Base-by-base conservation (phyloP, 2,797 vertebrate genomes). In the Tinamus major region DNA sequence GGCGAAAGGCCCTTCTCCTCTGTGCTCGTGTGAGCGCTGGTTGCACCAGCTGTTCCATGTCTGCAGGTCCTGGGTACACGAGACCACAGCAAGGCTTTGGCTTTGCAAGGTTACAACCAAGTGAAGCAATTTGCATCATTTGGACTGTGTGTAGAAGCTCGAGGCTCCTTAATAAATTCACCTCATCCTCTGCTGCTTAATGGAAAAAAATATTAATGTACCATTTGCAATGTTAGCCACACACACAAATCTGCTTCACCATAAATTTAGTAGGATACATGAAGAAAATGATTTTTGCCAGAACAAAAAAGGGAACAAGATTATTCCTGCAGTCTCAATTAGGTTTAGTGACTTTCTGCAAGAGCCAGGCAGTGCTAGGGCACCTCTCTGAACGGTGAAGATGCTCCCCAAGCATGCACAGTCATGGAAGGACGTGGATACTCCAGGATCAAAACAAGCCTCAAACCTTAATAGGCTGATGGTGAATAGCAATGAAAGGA, bases 151-250 rank as follows among this genome's bases (percentile, higher is more conserved):
- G 16, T 14, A 62, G 87, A 79, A 85, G 72, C 94, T 87, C 78
- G 72, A 86, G 92, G 89, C 74, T 82, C 48, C 70, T 83, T 59
- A 33, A 67, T 76, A 87, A 96, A 81, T 86, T 65, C 77, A 92
- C 77, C 69, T 89, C 90, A 90, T 82, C 67, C 64, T 86, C 85
- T 70, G 63, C 62, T 94, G 91, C 91, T 91, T 86, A 44, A 92
- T 90, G 83, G 51, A 79, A 91, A 62, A 61, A 93, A 79, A 29
- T 61, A 61, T 41, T 46, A 88, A 94, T 56, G 78, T 56, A 77
- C 64, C 78, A 93, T 90, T 89, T 94, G 83, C 88, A 85, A 90
- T 64, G 88, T 85, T 91, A 85, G 94, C 61, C 88, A 95, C 85
- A 42, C 42, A 6, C 42, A 42, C 42, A 42, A 42, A 59, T 72